These are phyloP conservation scores for Leptosomus discolor DNA, from an alignment of 2,113 vertebrate species.

Conservation along the genomic window DNA sequence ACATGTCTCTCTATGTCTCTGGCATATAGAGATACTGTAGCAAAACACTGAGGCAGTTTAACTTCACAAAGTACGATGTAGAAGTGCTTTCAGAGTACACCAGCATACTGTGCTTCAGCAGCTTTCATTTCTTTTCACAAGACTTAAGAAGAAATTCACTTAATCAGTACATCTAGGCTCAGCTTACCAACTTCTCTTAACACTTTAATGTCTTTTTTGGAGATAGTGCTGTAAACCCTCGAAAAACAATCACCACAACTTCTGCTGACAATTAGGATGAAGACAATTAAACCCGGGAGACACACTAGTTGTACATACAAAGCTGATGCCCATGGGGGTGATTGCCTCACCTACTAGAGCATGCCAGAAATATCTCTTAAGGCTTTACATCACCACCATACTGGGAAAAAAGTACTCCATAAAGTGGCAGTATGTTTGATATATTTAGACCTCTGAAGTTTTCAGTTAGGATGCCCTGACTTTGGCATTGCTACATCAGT, in stretches of 20 bases:
- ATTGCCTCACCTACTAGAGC: neutral
- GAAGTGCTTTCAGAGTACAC: neutral
- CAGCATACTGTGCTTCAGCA: neutral
- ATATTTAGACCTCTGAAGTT: neutral
- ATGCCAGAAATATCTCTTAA: neutral
- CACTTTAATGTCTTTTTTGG: neutral
- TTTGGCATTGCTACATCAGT: neutral
- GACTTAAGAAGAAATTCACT: neutral
- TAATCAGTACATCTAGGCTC: neutral
- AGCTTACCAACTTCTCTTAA: neutral
- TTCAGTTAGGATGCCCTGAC: neutral
- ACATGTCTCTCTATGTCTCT: neutral
- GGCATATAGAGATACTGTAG: neutral
- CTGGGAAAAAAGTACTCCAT: no score
- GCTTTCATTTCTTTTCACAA: neutral
- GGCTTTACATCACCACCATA: neutral
- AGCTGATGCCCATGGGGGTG: neutral
- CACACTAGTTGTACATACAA: neutral
- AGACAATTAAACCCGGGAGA: conserved; percentile 26
- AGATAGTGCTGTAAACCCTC: neutral
- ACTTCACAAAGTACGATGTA: neutral
- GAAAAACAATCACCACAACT: neutral
- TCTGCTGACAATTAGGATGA: neutral
- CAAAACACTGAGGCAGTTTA: neutral
- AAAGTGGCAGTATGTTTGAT: neutral